Evolutionary conservation across 2,797 vertebrate species (phyloP), one percentile per base, ranked within the genome.

Genomic region (Coregonus ussuriensis): DNA sequence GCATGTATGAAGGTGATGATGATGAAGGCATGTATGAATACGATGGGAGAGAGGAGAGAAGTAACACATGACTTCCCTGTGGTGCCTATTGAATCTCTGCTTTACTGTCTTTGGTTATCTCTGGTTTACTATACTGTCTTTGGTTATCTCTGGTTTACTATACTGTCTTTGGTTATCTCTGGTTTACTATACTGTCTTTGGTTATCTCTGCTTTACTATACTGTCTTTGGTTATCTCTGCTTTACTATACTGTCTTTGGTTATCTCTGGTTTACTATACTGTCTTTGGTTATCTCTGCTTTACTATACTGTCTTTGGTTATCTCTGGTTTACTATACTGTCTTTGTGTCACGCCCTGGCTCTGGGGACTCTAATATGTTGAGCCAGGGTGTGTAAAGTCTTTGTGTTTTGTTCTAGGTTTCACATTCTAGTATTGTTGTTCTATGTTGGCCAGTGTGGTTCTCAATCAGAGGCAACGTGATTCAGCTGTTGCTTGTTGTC

Each of bases 11-110:
- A 47, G 9, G 41, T 11, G 41, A 13, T 47, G 35, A 62, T 78
- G 77, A 63, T 77, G 72, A 66, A 71, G n/a, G 51, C 86, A 85
- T 79, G 86, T 15, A 56, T 16, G 18, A 56, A 56, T 18, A 47
- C 75, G 76, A 62, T 76, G 72, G 69, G 73, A 41, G 51, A 87
- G 85, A 11, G 9, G 41, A 81, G 86, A 88, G 81, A 86, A 65
- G 62, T 80, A 76, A 76, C 77, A 79, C 88, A 86, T 82, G 75
- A 76, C 80, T 78, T 65, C 88, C 77, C 84, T 53, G 21, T 78
- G 80, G 77, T 81, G 81, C 71, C 85, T 82, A 88, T 89, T 86
- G 89, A 81, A 13, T 47, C 9, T 47, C 41, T 41, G 41, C 82
- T 78, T 87, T 81, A 85, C 71, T n/a, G 83, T 78, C 83, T 63